A percentile compares a stretch with the other conserved stretches of the same genome.
These are phyloP conservation scores for Paraescarpia echinospica DNA, from an alignment of 1,140 invertebrate species.

Conservation along the genomic window DNA sequence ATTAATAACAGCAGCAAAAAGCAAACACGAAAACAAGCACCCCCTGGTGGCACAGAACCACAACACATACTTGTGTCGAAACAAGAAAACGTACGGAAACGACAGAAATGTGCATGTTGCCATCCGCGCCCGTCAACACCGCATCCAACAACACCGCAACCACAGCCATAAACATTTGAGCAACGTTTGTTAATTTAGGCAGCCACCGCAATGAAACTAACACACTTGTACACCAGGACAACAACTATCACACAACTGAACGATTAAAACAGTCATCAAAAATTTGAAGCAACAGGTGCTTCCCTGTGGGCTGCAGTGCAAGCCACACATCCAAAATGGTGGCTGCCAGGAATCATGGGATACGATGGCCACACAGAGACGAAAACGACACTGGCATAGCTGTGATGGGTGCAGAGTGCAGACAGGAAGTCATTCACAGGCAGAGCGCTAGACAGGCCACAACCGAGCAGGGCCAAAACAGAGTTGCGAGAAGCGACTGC, in stretches of 20 bases:
- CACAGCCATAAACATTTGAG: not conserved
- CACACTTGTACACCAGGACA: not conserved
- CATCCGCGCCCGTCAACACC: not conserved
- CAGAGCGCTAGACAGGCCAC: not conserved
- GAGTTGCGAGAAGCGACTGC: not conserved
- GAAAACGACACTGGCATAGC: not conserved
- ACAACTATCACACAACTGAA: not conserved
- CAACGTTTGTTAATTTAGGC: not conserved
- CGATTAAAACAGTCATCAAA: no score
- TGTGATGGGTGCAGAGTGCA: not conserved
- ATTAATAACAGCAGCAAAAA: not conserved
- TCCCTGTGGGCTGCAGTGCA: not conserved
- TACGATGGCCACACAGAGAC: not conserved
- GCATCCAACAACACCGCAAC: not conserved
- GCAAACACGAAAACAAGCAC: not conserved
- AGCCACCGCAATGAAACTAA: not conserved
- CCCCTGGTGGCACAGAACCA: not conserved
- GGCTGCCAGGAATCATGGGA: not conserved
- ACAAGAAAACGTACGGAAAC: not conserved
- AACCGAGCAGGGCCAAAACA: not conserved
- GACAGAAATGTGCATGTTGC: not conserved
- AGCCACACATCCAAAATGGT: not conserved
- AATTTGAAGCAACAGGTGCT: not conserved
- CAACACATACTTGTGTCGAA: not conserved
- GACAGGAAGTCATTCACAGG: not conserved